Base-by-base conservation (phyloP, 64 coral and sea anemone species). In the Anthopleura sola region DNA sequence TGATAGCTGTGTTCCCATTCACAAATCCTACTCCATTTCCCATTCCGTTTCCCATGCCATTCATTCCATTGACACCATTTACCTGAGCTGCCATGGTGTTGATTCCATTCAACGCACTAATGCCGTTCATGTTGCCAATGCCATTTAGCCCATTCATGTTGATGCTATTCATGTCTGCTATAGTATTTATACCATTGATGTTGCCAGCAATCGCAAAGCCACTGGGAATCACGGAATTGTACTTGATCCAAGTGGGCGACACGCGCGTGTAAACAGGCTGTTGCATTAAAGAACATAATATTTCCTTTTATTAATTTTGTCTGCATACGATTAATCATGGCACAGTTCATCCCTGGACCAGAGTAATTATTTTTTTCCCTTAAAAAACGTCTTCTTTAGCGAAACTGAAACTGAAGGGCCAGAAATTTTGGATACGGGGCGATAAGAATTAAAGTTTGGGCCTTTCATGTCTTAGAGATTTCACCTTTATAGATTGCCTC, bases 241-340 rank as follows among this genome's bases (percentile, higher is more conserved):
- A 99, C 53, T 99, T 99, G 68, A 99, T 99, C 97, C 97, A 99
- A 13, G 97, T 99, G 19, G 97, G 97, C 38, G 92, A 94, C 21
- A 99, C 93, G 23, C 93, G 93, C 69, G 93, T 93, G 87, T 91
- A 94, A n/a, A 91, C 90, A 68, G 89, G 87, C 94, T 97, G 78
- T 79, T 79, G 37, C 44, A 79, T 77, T 62, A 26, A 62, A 62
- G 21, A 26, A 71, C 12, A 71, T 11, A 71, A 71, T 29, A 32
- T 33, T 71, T 71, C 16, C 6, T 71, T 71, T 71, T 11, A 68
- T 68, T 71, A 71, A 62, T n/a, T 24, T 24, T 62, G 50, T 53
- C 13, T 53, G 50, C 13, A 53, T 53, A 2, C 13, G 44, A 80
- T 47, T 13, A 13, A 53, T 53, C 13, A 53, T 53, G 13, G 14